These are phyloP conservation scores for Gymnoscopelus microlampas DNA, from an alignment of 2,797 vertebrate species.

Conservation along the genomic window DNA sequence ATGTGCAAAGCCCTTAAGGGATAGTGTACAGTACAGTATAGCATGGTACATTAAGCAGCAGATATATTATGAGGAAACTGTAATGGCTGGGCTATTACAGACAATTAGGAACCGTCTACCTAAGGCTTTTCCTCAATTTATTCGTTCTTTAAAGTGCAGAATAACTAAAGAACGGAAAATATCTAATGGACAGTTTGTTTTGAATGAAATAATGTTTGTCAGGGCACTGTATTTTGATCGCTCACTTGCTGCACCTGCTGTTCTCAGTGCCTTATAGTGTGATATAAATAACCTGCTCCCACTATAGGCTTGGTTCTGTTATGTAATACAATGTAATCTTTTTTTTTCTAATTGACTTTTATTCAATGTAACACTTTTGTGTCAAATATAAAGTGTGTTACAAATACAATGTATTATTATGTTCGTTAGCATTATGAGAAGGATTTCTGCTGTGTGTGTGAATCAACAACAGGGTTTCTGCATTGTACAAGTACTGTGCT, in stretches of 20 bases:
- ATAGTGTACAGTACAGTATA: neutral
- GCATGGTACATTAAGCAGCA: neutral
- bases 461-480: no score
- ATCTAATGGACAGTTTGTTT: neutral
- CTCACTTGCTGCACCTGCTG: neutral
- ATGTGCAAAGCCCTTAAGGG: slow-evolving; percentile 12
- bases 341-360: no score
- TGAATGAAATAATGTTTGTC: neutral
- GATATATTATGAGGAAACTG: neutral
- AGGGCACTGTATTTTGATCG: neutral
- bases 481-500: no score
- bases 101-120: neutral
- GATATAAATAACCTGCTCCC: neutral
- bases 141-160: no score
- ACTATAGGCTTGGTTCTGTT: slow-evolving; percentile 5
- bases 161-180: neutral
- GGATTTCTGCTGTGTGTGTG: no score
- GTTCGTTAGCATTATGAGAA: no score
- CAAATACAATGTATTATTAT: no score
- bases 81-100: neutral
- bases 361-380: no score
- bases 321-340: no score
- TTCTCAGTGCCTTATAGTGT: neutral
- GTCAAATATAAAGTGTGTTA: no score
- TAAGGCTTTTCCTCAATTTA: neutral